A percentile compares a stretch with the other conserved stretches of the same genome.
phyloP scores from a whole-genome alignment of 30 jellyfish, hydroid and myxozoan genomes.

The Morbakka virulenta region DNA sequence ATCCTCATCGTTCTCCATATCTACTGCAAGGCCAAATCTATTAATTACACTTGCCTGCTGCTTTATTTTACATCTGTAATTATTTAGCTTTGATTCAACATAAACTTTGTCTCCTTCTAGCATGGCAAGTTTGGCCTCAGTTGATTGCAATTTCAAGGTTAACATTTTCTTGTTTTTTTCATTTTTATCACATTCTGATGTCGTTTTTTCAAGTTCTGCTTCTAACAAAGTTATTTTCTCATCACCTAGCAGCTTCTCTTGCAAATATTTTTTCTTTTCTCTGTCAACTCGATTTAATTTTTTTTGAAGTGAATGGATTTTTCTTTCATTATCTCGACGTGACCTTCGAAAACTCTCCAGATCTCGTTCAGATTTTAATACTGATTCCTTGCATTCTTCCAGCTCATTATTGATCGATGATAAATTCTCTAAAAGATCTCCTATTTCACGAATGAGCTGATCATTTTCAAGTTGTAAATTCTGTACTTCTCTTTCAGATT shows the following conservation, averaged over 20 bases:
- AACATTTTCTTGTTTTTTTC: conserved; percentile 82
- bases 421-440: conserved; percentile 59
- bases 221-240: conserved; percentile 46
- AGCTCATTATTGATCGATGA: conserved; percentile 35
- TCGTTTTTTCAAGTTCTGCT: conserved; percentile 24
- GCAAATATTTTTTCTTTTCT: conserved; percentile 64
- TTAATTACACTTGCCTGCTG: background rate
- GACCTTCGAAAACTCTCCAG: conserved; percentile 33
- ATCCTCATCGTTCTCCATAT: background rate
- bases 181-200: conserved; percentile 50
- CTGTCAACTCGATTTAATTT: conserved; percentile 67
- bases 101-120: conserved; percentile 79
- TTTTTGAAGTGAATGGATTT: conserved; percentile 57
- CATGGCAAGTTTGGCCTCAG: conserved; percentile 93
- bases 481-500: conserved; percentile 66
- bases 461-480: conserved; percentile 78
- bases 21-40: background rate
- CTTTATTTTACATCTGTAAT: background rate
- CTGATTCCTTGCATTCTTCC: conserved; percentile 55
- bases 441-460: conserved; percentile 50
- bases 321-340: conserved; percentile 71
- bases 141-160: conserved; percentile 82
- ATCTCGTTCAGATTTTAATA: conserved; percentile 15
- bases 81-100: conserved; percentile 68
- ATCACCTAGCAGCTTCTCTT: conserved; percentile 61